A percentile compares a stretch with the other conserved stretches of the same genome.
phyloP scores from a whole-genome alignment of 2,113 vertebrate genomes.

The Upupa epops region DNA sequence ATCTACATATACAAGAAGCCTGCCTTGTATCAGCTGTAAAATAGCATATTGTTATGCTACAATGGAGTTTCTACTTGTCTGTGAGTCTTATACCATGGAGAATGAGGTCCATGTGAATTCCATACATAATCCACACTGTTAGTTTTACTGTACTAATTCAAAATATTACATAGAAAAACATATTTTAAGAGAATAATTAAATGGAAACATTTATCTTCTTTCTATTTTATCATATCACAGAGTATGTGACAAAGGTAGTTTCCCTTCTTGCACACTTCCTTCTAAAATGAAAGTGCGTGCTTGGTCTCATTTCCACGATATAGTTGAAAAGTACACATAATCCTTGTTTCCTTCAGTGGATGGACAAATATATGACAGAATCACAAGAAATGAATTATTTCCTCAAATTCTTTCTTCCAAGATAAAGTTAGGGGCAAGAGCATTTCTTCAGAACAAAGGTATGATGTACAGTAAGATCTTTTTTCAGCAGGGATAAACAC shows the following conservation, averaged over 20 bases:
- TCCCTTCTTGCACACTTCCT: not conserved
- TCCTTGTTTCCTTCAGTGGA: not conserved
- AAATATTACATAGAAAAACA: not conserved
- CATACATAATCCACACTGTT: not conserved
- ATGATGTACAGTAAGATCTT: not conserved
- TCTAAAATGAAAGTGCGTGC: no score
- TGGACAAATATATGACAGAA: not conserved
- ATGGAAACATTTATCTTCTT: not conserved
- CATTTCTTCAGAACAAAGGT: not conserved
- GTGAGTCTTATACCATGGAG: not conserved
- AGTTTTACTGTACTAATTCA: not conserved
- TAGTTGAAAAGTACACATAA: not conserved
- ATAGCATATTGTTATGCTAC: not conserved
- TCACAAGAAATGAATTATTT: not conserved
- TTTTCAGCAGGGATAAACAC: not conserved
- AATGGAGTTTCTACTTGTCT: not conserved
- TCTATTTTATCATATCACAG: not conserved
- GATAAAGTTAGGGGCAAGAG: not conserved
- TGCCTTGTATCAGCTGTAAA: not conserved
- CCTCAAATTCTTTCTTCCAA: not conserved
- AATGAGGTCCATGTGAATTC: not conserved
- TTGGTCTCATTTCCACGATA: not conserved
- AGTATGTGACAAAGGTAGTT: not conserved
- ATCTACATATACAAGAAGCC: conserved; percentile 3
- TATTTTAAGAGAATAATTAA: not conserved